These are phyloP conservation scores for Pantherophis alleghaniensis DNA, from an alignment of 2,797 vertebrate genomes.

Conservation along the genomic window DNA sequence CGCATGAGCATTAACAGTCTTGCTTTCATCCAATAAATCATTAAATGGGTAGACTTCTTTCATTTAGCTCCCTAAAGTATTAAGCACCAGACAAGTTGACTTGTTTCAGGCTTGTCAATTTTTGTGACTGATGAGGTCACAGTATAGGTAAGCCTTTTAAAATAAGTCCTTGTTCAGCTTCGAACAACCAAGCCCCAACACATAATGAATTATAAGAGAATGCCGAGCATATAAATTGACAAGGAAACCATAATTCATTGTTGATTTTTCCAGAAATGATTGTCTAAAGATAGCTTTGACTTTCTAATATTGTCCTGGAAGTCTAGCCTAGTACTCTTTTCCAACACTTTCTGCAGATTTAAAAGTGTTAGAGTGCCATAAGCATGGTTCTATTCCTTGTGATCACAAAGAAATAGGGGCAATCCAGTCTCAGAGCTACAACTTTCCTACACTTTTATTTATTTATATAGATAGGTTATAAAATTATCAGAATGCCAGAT, in stretches of 20 bases:
- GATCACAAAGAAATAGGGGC: neutral
- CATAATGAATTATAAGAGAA: neutral
- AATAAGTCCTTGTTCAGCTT: neutral
- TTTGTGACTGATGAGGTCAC: constrained; percentile 15
- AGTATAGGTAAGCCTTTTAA: neutral
- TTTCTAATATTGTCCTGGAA: neutral
- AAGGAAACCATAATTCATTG: neutral
- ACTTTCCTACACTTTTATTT: neutral
- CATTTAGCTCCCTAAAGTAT: neutral
- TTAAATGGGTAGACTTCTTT: neutral
- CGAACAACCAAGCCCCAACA: neutral
- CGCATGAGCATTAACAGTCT: constrained; percentile 4
- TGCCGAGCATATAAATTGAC: neutral
- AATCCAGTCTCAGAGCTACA: neutral
- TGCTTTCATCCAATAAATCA: constrained; percentile 18
- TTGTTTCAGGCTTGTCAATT: neutral
- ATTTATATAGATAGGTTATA: neutral
- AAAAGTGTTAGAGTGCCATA: neutral
- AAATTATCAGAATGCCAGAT: neutral
- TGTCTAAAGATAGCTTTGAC: neutral
- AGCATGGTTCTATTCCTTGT: neutral
- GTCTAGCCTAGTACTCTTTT: neutral
- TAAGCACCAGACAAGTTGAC: neutral
- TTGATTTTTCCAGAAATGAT: neutral
- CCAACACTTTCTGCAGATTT: neutral